These are phyloP conservation scores for Gallinago stenura DNA, from an alignment of 2,797 vertebrate species.

Conservation along the genomic window DNA sequence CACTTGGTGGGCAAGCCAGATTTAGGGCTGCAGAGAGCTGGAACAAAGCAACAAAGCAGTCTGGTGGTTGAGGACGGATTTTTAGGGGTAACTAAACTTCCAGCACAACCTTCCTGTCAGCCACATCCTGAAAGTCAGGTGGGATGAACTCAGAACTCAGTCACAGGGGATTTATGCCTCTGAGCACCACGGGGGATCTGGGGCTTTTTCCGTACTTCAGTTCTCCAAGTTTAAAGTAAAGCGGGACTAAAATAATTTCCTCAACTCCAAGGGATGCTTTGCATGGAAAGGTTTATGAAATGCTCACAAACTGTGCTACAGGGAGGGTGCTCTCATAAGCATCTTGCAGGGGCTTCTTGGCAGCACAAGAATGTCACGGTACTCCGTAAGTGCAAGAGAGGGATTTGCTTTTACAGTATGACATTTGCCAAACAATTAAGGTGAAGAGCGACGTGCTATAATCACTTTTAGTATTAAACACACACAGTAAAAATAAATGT, in stretches of 20 bases:
- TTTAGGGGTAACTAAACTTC: not conserved
- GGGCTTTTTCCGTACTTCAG: not conserved
- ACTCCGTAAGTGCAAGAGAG: not conserved
- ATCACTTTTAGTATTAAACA: constrained; percentile 16
- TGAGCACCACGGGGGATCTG: not conserved
- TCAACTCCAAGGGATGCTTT: not conserved
- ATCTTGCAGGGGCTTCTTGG: not conserved
- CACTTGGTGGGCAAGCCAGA: not conserved
- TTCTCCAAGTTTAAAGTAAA: not conserved
- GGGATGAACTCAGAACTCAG: not conserved
- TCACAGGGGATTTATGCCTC: not conserved
- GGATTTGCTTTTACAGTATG: not conserved
- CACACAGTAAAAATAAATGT: constrained; percentile 13
- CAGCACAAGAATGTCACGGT: not conserved
- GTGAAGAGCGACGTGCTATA: not conserved
- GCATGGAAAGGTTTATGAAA: not conserved
- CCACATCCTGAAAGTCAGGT: not conserved
- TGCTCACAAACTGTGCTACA: not conserved
- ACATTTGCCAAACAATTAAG: constrained; percentile 39
- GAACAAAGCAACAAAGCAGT: not conserved
- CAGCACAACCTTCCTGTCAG: not conserved
- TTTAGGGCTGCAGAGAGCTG: not conserved
- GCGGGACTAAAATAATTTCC: not conserved
- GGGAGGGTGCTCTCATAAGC: not conserved
- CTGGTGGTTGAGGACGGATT: not conserved